Evolutionary conservation across 2,113 vertebrate species (phyloP).

Genomic region (Chloebia gouldiae): DNA sequence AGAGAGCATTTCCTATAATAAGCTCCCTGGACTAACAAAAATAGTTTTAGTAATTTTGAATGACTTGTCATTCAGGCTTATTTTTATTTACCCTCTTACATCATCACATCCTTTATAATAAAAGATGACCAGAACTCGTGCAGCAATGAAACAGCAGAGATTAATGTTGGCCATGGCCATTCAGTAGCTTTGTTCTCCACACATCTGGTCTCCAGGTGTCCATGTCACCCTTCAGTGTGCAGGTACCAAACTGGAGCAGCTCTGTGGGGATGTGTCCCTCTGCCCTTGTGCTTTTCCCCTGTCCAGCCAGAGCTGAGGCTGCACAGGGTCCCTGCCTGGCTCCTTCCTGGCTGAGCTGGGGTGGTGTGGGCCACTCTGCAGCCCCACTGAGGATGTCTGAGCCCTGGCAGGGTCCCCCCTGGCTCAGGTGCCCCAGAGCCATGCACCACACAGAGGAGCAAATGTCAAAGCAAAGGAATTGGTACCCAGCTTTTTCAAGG

Average conservation of each 20-base stretch:
- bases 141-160: neutral
- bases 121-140: neutral
- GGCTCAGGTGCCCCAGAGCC: rapidly evolving
- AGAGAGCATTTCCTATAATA: neutral
- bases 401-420: neutral
- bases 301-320: neutral
- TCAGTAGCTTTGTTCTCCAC: neutral
- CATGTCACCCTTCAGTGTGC: neutral
- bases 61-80: neutral
- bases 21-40: neutral
- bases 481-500: rapidly evolving
- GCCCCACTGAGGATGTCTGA: neutral
- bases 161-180: neutral
- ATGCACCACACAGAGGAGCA: neutral
- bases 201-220: neutral
- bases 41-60: neutral
- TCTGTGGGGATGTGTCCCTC: neutral
- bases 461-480: neutral
- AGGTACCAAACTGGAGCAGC: neutral
- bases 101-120: neutral
- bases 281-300: neutral
- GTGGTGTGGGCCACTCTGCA: rapidly evolving
- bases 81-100: neutral
- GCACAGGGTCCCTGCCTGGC: rapidly evolving
- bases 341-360: neutral